These are phyloP conservation scores for Pandemis cinnamomeana DNA, from an alignment of 2,888 invertebrate species.

Conservation along the genomic window DNA sequence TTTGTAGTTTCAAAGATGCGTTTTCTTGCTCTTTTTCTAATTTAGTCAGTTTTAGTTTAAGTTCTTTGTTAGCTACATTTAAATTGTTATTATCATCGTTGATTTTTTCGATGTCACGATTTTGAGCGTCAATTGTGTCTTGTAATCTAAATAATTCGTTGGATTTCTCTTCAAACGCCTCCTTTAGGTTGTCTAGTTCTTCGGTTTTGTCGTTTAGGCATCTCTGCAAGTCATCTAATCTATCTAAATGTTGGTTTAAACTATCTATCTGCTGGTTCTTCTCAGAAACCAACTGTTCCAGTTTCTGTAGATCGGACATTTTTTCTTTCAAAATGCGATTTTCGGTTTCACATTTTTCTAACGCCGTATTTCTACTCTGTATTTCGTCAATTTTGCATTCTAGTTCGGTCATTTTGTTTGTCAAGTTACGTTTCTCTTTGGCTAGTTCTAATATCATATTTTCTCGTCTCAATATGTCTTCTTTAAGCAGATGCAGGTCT, in stretches of 20 bases:
- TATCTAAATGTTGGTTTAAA: slow-evolving; percentile 78
- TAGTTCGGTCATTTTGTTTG: slow-evolving; percentile 75
- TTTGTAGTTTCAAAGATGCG: slow-evolving; percentile 70
- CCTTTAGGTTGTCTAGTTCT: slow-evolving; percentile 75
- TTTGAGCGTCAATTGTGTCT: slow-evolving; percentile 67
- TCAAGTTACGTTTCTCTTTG: slow-evolving; percentile 83
- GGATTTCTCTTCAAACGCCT: slow-evolving; percentile 77
- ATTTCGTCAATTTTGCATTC: slow-evolving; percentile 81
- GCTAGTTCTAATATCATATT: slow-evolving; percentile 84
- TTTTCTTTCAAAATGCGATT: slow-evolving; percentile 80
- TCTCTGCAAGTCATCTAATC: slow-evolving; percentile 79
- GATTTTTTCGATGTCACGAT: slow-evolving; percentile 68
- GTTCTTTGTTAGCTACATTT: slow-evolving; percentile 65
- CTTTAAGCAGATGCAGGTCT: slow-evolving; percentile 80
- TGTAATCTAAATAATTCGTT: slow-evolving; percentile 74
- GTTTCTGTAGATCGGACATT: slow-evolving; percentile 73
- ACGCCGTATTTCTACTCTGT: slow-evolving; percentile 69
- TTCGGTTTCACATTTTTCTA: slow-evolving; percentile 72
- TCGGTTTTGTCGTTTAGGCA: slow-evolving; percentile 79
- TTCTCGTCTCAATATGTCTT: slow-evolving; percentile 83
- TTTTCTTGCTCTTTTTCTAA: slow-evolving; percentile 80
- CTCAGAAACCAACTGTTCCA: slow-evolving; percentile 83
- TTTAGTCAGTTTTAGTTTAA: slow-evolving; percentile 71
- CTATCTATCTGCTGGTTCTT: slow-evolving; percentile 83
- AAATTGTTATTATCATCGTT: slow-evolving; percentile 75